These are phyloP conservation scores for Chironomus tepperi DNA, from an alignment of 1,140 invertebrate genomes.

Conservation along the genomic window DNA sequence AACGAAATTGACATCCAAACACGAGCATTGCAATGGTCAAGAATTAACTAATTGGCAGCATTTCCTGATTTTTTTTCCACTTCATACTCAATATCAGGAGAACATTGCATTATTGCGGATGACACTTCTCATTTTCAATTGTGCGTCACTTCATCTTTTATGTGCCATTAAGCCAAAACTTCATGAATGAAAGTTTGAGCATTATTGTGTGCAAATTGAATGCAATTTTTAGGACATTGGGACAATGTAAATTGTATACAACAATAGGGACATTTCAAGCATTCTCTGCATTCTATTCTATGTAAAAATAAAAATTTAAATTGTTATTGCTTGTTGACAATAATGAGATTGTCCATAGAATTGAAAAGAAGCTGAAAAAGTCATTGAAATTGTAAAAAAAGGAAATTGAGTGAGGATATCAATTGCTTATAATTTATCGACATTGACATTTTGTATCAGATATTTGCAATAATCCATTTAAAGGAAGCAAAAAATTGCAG, in stretches of 20 bases:
- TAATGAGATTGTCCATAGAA: constrained; percentile 5
- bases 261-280: neutral
- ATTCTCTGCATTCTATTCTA: neutral
- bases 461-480: neutral
- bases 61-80: neutral
- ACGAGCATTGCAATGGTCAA: neutral
- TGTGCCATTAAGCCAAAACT: neutral
- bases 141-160: neutral
- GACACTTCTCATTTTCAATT: neutral
- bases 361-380: constrained; percentile 12
- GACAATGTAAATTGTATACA: neutral
- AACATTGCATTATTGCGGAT: neutral
- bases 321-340: neutral
- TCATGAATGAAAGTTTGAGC: neutral
- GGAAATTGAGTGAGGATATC: constrained; percentile 18
- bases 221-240: neutral
- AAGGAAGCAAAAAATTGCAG: neutral
- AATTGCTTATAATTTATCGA: neutral
- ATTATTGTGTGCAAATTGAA: neutral
- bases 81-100: too few relatives aligned
- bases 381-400: neutral
- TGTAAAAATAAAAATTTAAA: neutral
- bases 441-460: neutral
- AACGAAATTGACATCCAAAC: neutral
- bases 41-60: constrained; percentile 6